Percentiles rank a stretch among this genome's conserved stretches.
phyloP scores from a whole-genome alignment of 2,113 vertebrate genomes.

The Falco punctatus region DNA sequence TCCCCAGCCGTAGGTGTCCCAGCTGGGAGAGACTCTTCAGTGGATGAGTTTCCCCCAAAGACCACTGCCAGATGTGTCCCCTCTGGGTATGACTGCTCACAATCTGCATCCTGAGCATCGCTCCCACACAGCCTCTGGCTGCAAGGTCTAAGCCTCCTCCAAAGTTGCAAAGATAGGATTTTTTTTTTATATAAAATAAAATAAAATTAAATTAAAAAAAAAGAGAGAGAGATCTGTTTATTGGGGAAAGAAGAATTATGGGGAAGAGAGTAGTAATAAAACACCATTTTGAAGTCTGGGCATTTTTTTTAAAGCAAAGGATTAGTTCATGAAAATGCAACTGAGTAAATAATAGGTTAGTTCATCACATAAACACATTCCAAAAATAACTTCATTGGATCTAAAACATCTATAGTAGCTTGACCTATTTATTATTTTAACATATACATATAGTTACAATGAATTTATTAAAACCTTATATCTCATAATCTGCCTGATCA shows the following conservation, averaged over 20 bases:
- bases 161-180: not conserved
- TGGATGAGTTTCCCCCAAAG: not conserved
- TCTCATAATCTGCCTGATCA: conserved; percentile 76
- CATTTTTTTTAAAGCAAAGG: conserved; percentile 53
- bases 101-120: not conserved
- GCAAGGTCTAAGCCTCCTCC: not conserved
- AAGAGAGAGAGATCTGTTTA: conserved; percentile 47
- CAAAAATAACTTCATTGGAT: conserved; percentile 75
- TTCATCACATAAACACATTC: conserved; percentile 71
- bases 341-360: conserved; percentile 75
- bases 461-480: conserved; percentile 79
- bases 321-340: conserved; percentile 72
- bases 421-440: conserved; percentile 73
- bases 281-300: conserved; percentile 43
- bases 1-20: not conserved
- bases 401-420: conserved; percentile 62
- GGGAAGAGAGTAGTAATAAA: conserved; percentile 53
- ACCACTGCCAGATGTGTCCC: not conserved
- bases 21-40: not conserved
- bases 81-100: not conserved
- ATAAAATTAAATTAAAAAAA: not conserved
- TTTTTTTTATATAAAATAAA: no score
- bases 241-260: conserved; percentile 60
- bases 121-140: conserved; percentile 14
- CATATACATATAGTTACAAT: conserved; percentile 64